Base-by-base conservation (phyloP, 2,113 vertebrate species). In the Coptodon rendalli region DNA sequence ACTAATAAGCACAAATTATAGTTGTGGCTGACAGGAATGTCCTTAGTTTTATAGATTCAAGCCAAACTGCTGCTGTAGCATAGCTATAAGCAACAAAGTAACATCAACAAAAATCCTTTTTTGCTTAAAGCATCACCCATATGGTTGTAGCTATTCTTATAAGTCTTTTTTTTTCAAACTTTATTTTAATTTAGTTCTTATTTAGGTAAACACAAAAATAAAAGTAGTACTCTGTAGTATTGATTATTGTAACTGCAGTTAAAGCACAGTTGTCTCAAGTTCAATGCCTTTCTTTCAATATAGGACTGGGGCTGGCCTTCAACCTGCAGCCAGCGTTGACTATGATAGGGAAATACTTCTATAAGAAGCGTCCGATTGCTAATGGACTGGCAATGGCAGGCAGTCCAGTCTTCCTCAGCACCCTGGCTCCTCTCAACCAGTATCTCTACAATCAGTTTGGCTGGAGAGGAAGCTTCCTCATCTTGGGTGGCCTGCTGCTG, bases 331-430 rank as follows among this genome's bases (percentile, higher is more conserved):
- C 99, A 14, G 97, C 99, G 5, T 95, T 99, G 89, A 99, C 99
- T 1, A 99, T 99, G 96, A 97, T 99, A 36, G 99, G 99, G 61
- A 98, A 95, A 95, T 99, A 99, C 93, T 99, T 99, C 95, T 98
- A 85, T 56, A 97, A 97, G 95, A 99, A 98, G 87, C 97, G 99
- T 6, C 98, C 99, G 22, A 96, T 99, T 59, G 99, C 99, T 19
- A 99, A 98, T 63, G 99, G 98, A 31, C 85, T 99, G 34, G 97
- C 99, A 6, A 99, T 99, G 99, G 97, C 99, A 11, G 99, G 99
- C 86, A 99, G 99, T 91, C 99, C 99, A 4, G 99, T 99, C 63
- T 98, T 99, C 94, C 96, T 99, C 91, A 99, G 98, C 93, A 97
- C 98, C 13, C 80, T 99, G 86, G 98, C 98, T 36, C 99, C 99